Conservation (phyloP, 2,888 invertebrate genomes). For the Acronicta psi region DNA sequence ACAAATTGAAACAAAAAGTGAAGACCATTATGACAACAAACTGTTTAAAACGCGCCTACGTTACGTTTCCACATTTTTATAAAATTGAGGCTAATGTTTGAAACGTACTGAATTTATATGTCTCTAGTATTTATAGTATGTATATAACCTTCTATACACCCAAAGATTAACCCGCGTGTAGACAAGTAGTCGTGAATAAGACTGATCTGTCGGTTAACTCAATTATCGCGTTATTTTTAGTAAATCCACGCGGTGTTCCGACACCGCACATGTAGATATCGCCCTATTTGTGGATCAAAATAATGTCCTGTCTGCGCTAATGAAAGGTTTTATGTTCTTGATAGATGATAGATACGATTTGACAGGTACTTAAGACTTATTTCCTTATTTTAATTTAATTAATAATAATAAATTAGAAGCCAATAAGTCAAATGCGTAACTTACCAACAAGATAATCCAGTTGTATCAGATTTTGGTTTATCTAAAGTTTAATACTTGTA, state of each 20-base stretch:
- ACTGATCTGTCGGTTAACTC: conserved; percentile 34
- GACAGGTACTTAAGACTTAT: conserved; percentile 17
- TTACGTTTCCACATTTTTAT: conserved; percentile 8
- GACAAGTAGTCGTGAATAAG: conserved; percentile 35
- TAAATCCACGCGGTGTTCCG: conserved; percentile 37
- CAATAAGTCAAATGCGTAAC: too few species aligned
- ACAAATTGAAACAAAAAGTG: conserved; percentile 31
- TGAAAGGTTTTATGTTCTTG: conserved; percentile 47
- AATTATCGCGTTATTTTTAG: conserved; percentile 56
- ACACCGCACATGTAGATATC: conserved; percentile 35
- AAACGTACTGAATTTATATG: neutral
- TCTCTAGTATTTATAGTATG: too few species aligned
- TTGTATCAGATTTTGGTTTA: too few species aligned
- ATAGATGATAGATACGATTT: conserved; percentile 32
- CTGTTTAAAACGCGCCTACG: conserved; percentile 26
- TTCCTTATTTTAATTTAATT: neutral
- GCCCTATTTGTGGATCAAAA: conserved; percentile 50
- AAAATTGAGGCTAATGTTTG: conserved; percentile 4
- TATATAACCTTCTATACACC: conserved; percentile 11
- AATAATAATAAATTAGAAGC: too few species aligned
- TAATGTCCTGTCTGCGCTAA: conserved; percentile 46
- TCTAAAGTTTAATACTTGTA: too few species aligned
- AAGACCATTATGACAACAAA: conserved; percentile 26
- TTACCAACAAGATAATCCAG: too few species aligned
- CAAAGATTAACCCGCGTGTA: conserved; percentile 33